Evolutionary conservation across 2,113 vertebrate genomes (phyloP).

Genomic region (Apteryx owenii): DNA sequence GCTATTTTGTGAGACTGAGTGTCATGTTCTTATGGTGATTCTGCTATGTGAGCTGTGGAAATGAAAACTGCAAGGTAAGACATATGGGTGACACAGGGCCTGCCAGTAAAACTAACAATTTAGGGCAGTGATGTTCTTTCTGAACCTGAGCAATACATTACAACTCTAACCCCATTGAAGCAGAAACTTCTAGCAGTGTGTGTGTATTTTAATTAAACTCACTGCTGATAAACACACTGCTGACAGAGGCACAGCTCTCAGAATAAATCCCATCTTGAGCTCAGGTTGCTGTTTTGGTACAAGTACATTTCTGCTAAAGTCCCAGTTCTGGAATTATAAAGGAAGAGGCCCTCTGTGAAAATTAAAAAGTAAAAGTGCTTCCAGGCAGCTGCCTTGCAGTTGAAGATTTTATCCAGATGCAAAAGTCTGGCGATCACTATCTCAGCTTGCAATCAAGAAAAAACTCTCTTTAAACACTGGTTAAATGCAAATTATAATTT

Average conservation of each 20-base stretch:
- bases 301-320: not conserved
- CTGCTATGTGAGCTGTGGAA: not conserved
- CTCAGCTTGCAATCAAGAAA: not conserved
- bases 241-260: not conserved
- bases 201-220: not conserved
- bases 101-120: not conserved
- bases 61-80: not conserved
- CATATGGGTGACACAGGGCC: not conserved
- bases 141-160: not conserved
- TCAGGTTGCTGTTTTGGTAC: not conserved
- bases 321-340: not conserved
- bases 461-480: not conserved
- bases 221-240: not conserved
- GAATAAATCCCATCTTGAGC: not conserved
- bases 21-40: not conserved
- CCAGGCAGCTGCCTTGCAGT: not conserved
- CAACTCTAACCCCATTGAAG: not conserved
- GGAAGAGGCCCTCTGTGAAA: not conserved
- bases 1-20: not conserved
- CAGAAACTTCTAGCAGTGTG: not conserved
- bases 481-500: not conserved
- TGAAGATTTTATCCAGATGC: not conserved
- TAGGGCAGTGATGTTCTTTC: not conserved
- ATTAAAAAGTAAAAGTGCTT: not conserved
- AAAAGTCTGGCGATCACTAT: not conserved